Evolutionary conservation across 1,140 invertebrate species (phyloP).

Genomic region (Leptonema lineaticorne): DNA sequence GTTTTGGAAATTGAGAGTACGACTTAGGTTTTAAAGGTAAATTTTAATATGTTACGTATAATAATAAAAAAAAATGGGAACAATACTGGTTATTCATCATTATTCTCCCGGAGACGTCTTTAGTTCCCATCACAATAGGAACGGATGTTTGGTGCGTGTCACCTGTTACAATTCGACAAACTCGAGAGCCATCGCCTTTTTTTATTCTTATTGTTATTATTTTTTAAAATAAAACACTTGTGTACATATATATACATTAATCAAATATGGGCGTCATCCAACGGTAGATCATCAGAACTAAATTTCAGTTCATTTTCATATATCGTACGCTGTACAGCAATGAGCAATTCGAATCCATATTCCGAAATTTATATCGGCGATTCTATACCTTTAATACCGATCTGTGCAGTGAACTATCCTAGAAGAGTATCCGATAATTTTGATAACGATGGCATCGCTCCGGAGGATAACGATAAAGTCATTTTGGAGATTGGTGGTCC

Average conservation of each 20-base stretch:
- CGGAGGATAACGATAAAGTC: conserved; percentile 42
- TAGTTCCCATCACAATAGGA: conserved; percentile 22
- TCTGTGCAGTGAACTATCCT: conserved; percentile 36
- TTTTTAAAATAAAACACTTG: conserved; percentile 39
- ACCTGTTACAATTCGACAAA: conserved; percentile 22
- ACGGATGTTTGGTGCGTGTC: conserved; percentile 40
- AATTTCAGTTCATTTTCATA: conserved; percentile 39
- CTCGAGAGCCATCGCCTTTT: conserved; percentile 12
- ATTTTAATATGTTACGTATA: no score
- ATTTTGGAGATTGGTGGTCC: conserved; percentile 54
- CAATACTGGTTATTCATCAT: not conserved
- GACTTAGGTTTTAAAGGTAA: no score
- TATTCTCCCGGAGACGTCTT: not conserved
- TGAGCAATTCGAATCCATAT: conserved; percentile 34
- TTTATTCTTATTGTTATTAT: conserved; percentile 7
- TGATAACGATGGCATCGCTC: conserved; percentile 23
- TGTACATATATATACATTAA: conserved; percentile 33
- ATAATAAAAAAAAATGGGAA: no score
- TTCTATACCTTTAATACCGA: conserved; percentile 27
- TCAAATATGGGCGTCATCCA: conserved; percentile 29
- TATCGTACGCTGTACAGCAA: conserved; percentile 28
- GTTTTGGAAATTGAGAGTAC: no score
- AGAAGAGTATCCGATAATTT: conserved; percentile 35
- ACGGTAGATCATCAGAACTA: conserved; percentile 23
- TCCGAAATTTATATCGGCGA: conserved; percentile 34